A percentile compares a stretch with the other conserved stretches of the same genome.
Evolutionary conservation across 2,797 vertebrate species (phyloP).

Genomic region (Pristis pectinata): DNA sequence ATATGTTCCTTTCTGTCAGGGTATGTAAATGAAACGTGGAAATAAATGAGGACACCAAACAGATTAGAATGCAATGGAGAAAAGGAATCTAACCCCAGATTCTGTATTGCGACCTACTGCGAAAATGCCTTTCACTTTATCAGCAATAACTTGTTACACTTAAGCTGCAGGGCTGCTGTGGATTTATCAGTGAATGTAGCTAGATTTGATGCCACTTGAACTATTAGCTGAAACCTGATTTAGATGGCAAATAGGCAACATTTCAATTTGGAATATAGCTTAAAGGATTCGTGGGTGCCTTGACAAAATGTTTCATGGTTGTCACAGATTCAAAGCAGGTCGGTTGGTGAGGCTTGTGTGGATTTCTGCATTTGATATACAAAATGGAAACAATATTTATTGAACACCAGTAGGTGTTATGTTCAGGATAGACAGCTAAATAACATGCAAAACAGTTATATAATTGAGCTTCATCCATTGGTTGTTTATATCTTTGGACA

Average conservation of each 20-base stretch:
- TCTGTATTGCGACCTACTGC: neutral
- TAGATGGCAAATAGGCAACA: constrained; percentile 30
- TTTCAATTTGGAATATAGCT: constrained; percentile 36
- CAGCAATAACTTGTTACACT: constrained; percentile 23
- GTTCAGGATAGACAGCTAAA: neutral
- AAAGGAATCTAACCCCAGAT: constrained; percentile 8
- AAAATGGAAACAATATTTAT: neutral
- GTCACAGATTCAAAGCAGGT: neutral
- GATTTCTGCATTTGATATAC: neutral
- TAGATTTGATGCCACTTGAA: constrained; percentile 34
- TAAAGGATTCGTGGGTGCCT: neutral
- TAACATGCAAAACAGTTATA: neutral
- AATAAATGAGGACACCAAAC: neutral
- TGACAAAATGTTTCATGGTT: neutral
- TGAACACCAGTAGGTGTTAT: too few species aligned
- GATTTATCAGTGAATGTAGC: constrained; percentile 25
- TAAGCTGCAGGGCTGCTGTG: neutral
- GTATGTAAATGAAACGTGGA: neutral
- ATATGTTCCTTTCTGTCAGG: neutral
- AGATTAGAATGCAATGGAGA: neutral
- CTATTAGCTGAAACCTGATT: constrained; percentile 30
- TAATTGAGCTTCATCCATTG: neutral
- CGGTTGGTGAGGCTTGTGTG: neutral
- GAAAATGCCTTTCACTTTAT: neutral
- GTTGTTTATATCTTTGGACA: neutral